A percentile compares a stretch with the other conserved stretches of the same genome.
These are phyloP conservation scores for Agapornis canus DNA, from an alignment of 2,797 vertebrate genomes.

Conservation along the genomic window DNA sequence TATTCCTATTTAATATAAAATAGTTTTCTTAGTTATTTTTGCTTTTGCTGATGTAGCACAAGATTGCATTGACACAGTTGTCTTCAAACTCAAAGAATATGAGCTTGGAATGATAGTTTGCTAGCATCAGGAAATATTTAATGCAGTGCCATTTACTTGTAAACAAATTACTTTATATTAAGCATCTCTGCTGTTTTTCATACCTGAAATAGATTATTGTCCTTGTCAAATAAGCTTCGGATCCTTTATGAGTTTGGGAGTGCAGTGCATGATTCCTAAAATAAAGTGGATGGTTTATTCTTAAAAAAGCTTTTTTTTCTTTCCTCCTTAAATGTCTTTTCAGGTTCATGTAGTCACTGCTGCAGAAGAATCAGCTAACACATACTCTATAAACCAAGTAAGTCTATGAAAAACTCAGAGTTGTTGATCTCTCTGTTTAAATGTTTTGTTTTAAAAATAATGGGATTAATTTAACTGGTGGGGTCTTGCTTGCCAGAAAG, in stretches of 20 bases:
- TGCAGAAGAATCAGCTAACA: conserved; percentile 68
- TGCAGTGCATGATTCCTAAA: not conserved
- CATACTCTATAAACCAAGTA: conserved; percentile 78
- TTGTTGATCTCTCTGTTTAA: not conserved
- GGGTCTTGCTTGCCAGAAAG: not conserved
- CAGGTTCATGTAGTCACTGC: conserved; percentile 78
- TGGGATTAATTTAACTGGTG: not conserved
- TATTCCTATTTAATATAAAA: not conserved
- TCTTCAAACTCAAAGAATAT: not conserved
- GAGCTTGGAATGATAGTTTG: not conserved
- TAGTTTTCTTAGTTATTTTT: not conserved
- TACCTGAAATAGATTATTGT: not conserved
- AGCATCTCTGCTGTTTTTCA: not conserved
- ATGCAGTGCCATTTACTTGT: not conserved
- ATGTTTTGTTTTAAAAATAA: not conserved
- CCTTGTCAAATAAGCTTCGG: not conserved
- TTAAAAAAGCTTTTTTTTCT: not conserved
- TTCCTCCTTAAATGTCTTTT: not conserved
- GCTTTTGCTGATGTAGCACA: not conserved
- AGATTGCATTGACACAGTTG: not conserved
- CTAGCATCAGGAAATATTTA: not conserved
- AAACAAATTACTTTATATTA: not conserved
- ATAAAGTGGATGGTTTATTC: not conserved
- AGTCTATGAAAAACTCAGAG: conserved; percentile 14
- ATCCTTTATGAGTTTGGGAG: not conserved